Conservation (phyloP, 2,113 vertebrate genomes). For the Esox niger region DNA sequence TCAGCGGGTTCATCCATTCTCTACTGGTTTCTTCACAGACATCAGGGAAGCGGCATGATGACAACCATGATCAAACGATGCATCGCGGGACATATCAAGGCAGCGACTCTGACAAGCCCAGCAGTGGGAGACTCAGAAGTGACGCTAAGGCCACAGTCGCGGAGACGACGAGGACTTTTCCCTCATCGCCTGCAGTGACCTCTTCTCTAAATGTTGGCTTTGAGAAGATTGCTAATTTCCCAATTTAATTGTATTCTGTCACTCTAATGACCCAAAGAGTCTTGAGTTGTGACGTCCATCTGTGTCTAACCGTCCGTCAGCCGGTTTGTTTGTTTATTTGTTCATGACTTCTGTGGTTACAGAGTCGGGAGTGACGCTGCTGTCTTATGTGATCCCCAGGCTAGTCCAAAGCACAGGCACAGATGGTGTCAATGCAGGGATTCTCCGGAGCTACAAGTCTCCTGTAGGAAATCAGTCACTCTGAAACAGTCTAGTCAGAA, state of each 20-base stretch:
- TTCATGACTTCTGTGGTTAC: neutral
- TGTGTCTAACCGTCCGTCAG: neutral
- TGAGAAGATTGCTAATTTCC: neutral
- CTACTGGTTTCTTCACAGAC: neutral
- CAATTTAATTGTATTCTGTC: too few relatives aligned
- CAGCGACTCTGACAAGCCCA: slow-evolving; percentile 14
- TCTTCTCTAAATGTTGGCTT: too few relatives aligned
- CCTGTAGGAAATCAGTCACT: slow-evolving; percentile 25
- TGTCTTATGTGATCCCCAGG: slow-evolving; percentile 31
- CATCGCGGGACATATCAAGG: slow-evolving; percentile 7
- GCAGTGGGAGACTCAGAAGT: neutral
- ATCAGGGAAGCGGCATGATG: neutral
- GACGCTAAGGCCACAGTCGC: neutral
- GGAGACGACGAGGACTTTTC: slow-evolving; percentile 1
- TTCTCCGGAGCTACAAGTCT: slow-evolving; percentile 35
- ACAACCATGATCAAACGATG: neutral
- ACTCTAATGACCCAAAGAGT: too few relatives aligned
- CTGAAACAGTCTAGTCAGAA: neutral
- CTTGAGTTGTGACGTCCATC: too few relatives aligned
- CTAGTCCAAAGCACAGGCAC: slow-evolving; percentile 41
- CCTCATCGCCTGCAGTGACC: neutral
- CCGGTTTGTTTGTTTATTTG: slow-evolving; percentile 6
- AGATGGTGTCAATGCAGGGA: slow-evolving; percentile 60
- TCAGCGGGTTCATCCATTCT: neutral
- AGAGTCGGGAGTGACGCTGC: slow-evolving; percentile 10